Evolutionary conservation across 2,888 invertebrate genomes (phyloP), one percentile per base, ranked within the genome.

Genomic region (Hirtodrosophila confusa): DNA sequence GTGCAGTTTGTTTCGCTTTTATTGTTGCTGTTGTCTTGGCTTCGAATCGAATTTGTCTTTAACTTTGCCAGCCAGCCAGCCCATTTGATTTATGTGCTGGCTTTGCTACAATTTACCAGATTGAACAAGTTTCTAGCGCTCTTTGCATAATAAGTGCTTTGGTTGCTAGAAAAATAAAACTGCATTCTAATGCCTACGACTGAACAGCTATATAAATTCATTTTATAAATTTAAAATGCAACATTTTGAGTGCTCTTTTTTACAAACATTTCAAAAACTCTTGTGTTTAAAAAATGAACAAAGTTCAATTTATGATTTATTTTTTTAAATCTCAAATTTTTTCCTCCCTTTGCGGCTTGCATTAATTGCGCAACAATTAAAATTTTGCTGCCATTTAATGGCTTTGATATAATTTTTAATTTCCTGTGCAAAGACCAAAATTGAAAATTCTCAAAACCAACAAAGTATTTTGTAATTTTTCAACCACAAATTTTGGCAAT

Each of bases 51-150:
- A 47, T 53, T 57, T 51, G 58, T 41, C 55, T 62, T 64, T 33
- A 53, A 60, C 72, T 41, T 53, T 53, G 5, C 40, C 45, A 39
- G 49, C 40, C 45, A 39, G 49, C 55, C 36, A 49, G 43, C 66
- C 56, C 50, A 69, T 57, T 64, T 56, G 71, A 69, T 79, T 80
- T 77, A 69, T 75, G 60, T 60, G 43, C 65, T 71, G 45, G 57
- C 68, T 78, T 54, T 45, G 57, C 56, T 47, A 40, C 68, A 56
- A 60, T 77, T 76, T 61, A 37, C 47, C 53, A 17, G 44, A 41
- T 48, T 31, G 51, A 74, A 70, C 70, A 45, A 50, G 75, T 74
- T 74, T 74, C 65, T 36, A 12, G 12, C 23, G 36, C 6, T 5
- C n/a, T 23, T 35, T 44, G 31, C 44, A 33, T 56, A 43, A 29